Evolutionary conservation across 2,113 vertebrate genomes (phyloP), one percentile per base, ranked within the genome.

Genomic region (Ptilonorhynchus violaceus): DNA sequence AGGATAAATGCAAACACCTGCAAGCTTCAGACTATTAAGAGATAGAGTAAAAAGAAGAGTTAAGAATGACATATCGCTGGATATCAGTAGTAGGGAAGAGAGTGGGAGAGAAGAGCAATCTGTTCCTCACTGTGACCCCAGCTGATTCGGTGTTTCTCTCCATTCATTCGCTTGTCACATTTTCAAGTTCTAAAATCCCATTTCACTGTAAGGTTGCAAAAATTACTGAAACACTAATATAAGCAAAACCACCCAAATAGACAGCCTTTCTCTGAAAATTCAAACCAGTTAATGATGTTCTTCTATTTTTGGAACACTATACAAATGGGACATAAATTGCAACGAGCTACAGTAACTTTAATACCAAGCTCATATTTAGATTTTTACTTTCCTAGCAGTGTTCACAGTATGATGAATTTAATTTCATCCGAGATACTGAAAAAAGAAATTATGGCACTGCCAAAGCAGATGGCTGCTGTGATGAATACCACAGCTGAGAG

Each of bases 381-480:
- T 79, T 96, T 97, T 92, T 70, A 79, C 70, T 85, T 97, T 94
- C 46, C 89, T 95, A 96, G 52, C 55, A 82, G 11, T 83, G 67
- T 53, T 92, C 85, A 76, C 70, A 88, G 23, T 75, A 62, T 58
- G 87, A 92, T 91, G 49, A 91, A 96, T 98, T 89, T 93, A 92
- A 95, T 96, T 96, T 96, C 85, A 93, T 88, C 72, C 55, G 84
- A 96, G 94, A 96, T 88, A 62, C 82, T 86, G 81, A 93, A 91
- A 96, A 94, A 96, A 92, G 67, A 93, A 98, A 97, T 96, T 76
- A 96, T 79, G 81, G 88, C 84, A 93, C 21, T 96, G 93, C 58
- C 79, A 94, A 97, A 95, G 63, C 97, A 98, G 96, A 97, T 96
- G 96, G 96, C 44, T 96, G 94, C 67, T 78, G 46, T 72, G 89